A percentile compares a stretch with the other conserved stretches of the same genome.
Conservation (phyloP, 2,113 vertebrate species). For the Chaetodon trifascialis region DNA sequence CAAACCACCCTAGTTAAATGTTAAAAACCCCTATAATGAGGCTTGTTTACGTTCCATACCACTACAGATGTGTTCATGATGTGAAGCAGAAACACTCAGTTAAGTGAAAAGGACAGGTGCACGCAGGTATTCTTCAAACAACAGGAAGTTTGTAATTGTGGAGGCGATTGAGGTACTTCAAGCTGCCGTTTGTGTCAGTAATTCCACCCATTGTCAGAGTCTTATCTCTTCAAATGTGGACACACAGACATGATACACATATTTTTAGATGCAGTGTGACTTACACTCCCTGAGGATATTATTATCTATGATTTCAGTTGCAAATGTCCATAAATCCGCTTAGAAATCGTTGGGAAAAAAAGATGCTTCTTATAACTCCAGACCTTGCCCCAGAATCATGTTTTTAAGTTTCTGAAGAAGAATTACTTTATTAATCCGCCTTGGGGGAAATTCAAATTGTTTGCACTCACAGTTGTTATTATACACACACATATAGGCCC, state of each 20-base stretch:
- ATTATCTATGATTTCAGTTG: not conserved
- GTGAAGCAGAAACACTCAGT: not conserved
- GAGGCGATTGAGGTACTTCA: not conserved
- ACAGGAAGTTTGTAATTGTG: not conserved
- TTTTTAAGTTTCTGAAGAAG: not conserved
- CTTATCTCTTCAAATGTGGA: too few relatives aligned
- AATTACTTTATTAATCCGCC: not conserved
- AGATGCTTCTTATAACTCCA: not conserved
- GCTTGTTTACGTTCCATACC: not conserved
- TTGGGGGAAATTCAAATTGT: too few relatives aligned
- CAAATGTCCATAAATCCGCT: not conserved
- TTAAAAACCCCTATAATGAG: not conserved
- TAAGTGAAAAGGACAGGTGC: not conserved
- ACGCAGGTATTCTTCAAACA: not conserved
- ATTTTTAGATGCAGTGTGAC: not conserved
- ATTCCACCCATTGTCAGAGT: not conserved
- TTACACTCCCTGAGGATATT: not conserved
- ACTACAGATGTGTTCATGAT: not conserved
- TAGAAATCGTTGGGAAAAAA: not conserved
- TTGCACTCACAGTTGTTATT: too few relatives aligned
- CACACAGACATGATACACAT: not conserved
- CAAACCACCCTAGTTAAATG: not conserved
- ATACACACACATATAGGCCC: too few relatives aligned
- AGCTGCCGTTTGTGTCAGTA: not conserved
- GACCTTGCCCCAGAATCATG: not conserved